A percentile compares a stretch with the other conserved stretches of the same genome.
phyloP scores from a whole-genome alignment of 2,888 invertebrate genomes.

The Leptarthrus brevirostris region DNA sequence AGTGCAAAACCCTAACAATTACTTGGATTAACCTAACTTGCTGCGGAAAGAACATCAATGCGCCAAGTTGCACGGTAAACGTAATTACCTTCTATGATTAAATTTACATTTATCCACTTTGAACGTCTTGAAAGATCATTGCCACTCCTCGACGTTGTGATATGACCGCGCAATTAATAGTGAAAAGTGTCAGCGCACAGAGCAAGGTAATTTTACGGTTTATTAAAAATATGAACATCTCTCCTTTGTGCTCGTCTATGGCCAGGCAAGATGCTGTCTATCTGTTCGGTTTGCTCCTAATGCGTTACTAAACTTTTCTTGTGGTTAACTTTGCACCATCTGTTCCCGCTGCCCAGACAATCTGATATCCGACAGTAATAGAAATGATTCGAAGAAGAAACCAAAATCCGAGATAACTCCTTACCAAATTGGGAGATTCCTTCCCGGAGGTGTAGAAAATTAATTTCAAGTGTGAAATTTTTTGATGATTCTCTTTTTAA shows the following conservation, averaged over 20 bases:
- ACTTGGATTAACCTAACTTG: too few relatives aligned
- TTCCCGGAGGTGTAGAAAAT: constrained; percentile 51
- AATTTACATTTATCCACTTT: too few relatives aligned
- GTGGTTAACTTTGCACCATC: not conserved
- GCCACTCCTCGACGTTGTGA: not conserved
- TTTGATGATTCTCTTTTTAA: constrained; percentile 52
- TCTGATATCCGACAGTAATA: not conserved
- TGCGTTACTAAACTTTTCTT: not conserved
- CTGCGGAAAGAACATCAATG: too few relatives aligned
- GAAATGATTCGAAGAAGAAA: not conserved
- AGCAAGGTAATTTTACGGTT: constrained; percentile 6
- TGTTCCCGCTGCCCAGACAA: not conserved
- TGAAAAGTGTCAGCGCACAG: not conserved
- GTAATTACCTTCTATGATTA: too few relatives aligned
- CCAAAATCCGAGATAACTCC: not conserved
- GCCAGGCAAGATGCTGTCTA: not conserved
- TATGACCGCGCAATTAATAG: not conserved
- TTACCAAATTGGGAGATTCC: constrained; percentile 41
- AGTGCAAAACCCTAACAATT: too few relatives aligned
- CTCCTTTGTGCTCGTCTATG: not conserved
- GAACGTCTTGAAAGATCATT: too few relatives aligned
- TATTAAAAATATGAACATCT: constrained; percentile 13
- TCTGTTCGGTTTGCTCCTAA: not conserved
- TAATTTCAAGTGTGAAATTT: constrained; percentile 54
- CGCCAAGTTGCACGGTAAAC: too few relatives aligned